A percentile compares a stretch with the other conserved stretches of the same genome.
Evolutionary conservation across 2,797 vertebrate genomes (phyloP).

Genomic region (Cynopterus sphinx): DNA sequence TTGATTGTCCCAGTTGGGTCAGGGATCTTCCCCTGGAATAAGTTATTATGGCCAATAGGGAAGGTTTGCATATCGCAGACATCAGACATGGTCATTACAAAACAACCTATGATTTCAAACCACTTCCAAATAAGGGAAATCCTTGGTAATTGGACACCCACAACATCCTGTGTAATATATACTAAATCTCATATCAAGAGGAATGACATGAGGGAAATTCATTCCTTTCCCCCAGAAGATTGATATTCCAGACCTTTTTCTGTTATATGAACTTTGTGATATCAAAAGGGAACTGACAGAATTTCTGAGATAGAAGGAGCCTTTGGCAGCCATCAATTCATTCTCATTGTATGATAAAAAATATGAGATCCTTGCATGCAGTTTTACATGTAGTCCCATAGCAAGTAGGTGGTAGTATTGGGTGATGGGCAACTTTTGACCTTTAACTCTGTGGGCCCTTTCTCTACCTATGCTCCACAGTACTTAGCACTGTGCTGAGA

Average conservation of each 20-base stretch:
- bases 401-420: not conserved
- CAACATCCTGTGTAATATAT: not conserved
- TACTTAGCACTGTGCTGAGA: not conserved
- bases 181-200: not conserved
- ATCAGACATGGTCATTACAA: not conserved
- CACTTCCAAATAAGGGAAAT: not conserved
- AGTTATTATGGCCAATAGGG: not conserved
- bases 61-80: not conserved
- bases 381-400: not conserved
- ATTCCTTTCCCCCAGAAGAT: not conserved
- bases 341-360: not conserved
- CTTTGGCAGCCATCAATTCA: not conserved
- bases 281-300: not conserved
- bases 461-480: not conserved
- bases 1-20: not conserved
- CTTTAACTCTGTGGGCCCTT: not conserved
- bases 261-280: not conserved
- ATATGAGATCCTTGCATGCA: not conserved
- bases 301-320: not conserved
- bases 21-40: not conserved
- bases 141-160: not conserved
- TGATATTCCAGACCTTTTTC: not conserved
- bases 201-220: not conserved
- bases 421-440: not conserved
- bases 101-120: not conserved